These are phyloP conservation scores for Calameuta pallipes DNA, from an alignment of 2,888 invertebrate species.

Conservation along the genomic window DNA sequence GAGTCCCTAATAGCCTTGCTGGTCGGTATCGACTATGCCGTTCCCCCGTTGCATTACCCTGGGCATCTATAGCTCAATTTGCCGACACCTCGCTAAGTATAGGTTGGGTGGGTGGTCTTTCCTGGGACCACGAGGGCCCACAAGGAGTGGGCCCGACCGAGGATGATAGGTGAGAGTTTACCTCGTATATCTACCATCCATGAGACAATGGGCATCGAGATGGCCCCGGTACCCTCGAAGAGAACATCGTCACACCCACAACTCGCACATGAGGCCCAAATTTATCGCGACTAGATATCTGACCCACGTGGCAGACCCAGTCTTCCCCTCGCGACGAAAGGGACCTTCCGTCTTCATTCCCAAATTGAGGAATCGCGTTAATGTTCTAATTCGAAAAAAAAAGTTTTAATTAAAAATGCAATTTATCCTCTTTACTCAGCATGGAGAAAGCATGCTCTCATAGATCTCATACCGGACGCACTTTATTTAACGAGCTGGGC, in stretches of 20 bases:
- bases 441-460: background rate
- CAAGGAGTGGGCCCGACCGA: constrained; percentile 41
- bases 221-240: background rate
- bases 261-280: background rate
- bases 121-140: constrained; percentile 29
- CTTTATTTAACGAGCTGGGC: background rate
- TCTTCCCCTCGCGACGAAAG: background rate
- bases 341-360: no score
- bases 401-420: background rate
- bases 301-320: background rate
- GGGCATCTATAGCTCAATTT: constrained; percentile 65
- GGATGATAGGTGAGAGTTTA: constrained; percentile 41
- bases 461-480: background rate
- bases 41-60: constrained; percentile 57
- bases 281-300: background rate
- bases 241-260: constrained; percentile 2
- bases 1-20: constrained; percentile 53
- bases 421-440: background rate
- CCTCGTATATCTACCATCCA: constrained; percentile 42
- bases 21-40: constrained; percentile 57
- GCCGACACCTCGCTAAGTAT: constrained; percentile 67
- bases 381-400: background rate
- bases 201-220: constrained; percentile 37
- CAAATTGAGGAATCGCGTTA: background rate
- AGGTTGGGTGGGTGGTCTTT: constrained; percentile 64